Evolutionary conservation across 2,113 vertebrate genomes (phyloP), one percentile per base, ranked within the genome.

Genomic region (Hirundichthys speculiger): DNA sequence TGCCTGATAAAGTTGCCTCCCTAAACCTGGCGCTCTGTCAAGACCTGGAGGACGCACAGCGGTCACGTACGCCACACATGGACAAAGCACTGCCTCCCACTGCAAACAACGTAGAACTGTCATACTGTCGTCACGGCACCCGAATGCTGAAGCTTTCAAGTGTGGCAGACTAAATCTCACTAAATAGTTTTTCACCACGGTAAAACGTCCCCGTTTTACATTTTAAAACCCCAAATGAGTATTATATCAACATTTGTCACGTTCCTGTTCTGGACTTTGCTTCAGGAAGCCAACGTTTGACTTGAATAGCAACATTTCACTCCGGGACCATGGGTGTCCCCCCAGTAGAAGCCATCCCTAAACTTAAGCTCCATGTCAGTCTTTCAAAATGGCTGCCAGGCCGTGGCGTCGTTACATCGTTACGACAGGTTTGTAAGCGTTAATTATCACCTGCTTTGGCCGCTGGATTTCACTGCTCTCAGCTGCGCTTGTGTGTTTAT

Each of bases 1-100:
- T 84, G 72, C 77, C 86, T 82, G 54, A 79, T 72, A 71, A 77
- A 58, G 74, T 39, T 80, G 75, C 59, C 38, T 72, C 42, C 59
- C 34, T 70, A 77, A 87, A 76, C 39, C 63, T 86, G 87, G 79
- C 81, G 61, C 69, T 57, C 55, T 65, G 55, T 84, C 77, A 84
- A 80, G 81, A 73, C 72, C 69, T 84, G 45, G 72, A 86, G 87
- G 85, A 84, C 87, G 76, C 68, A 45, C 69, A 77, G 79, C 74
- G 85, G 79, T 86, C 78, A 79, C 69, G 77, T 69, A 54, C 58
- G 55, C 72, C 69, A 59, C 56, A 53, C 83, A 57, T 19, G n/a
- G 20, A 52, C 49, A 47, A 30, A 71, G 73, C 52, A 78, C 45
- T 30, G 63, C 34, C 61, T 34, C 59, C 46, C 56, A 51, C 47